Base-by-base conservation (phyloP, 2,888 invertebrate species). In the Onchidella celtica region DNA sequence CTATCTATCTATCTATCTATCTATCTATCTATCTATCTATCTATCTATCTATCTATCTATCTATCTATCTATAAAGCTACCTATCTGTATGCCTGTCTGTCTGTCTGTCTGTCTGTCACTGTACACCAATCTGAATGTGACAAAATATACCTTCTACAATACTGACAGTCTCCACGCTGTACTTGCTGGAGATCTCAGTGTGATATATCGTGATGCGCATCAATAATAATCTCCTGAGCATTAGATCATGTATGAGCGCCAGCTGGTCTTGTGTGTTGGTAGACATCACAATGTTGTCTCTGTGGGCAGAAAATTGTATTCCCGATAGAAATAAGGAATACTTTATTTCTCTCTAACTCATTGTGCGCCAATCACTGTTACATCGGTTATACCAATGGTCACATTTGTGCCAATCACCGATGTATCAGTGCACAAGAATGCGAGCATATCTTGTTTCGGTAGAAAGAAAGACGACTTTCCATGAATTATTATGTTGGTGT, bases 101-200 rank as follows among this genome's bases (percentile, higher is more conserved):
- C 47, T 47, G 17, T 17, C 47, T 47, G 17, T 47, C 47, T 47
- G 17, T 47, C 47, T 47, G 47, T 17, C 47, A 47, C 6, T 11
- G 6, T 47, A 47, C 47, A n/a, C n/a, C 61, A 17, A 24, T 4
- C 24, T n/a, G n/a, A 4, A 27, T 32, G 3, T 32, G 17, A n/a
- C 32, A 17, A 32, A 40, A 27, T 74, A 32, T 34, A 87, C 87
- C 87, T 83, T 87, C 87, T 63, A 85, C 85, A 36, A 87, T 87
- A 29, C 87, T 85, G 24, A 87, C 85, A 9, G 81, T 87, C 76
- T 87, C 87, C 69, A 85, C 85, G 29, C 85, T 86, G 72, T 87
- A 85, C 59, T 84, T 85, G 82, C 86, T 87, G 63, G 86, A 82
- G 27, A 87, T 86, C 77, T 87, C 86, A 2, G 87, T 87, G 82